Evolutionary conservation across 2,888 invertebrate genomes (phyloP).

Genomic region (Eledona agricola): DNA sequence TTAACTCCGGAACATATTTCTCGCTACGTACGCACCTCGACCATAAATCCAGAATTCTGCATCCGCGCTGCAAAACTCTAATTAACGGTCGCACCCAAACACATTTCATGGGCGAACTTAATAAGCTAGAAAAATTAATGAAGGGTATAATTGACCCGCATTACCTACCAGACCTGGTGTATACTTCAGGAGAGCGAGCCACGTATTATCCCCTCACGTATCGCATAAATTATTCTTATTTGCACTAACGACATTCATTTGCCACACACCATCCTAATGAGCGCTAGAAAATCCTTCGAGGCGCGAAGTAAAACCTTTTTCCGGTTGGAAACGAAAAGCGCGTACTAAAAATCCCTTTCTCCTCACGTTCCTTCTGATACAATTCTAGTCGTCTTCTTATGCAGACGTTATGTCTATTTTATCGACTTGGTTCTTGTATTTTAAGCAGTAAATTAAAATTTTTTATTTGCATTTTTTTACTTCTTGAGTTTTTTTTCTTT

Average conservation of each 20-base stretch:
- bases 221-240: slow-evolving; percentile 24
- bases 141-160: slow-evolving; percentile 33
- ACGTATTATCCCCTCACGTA: slow-evolving; percentile 10
- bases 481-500: too few species aligned
- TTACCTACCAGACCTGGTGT: slow-evolving; percentile 4
- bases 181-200: slow-evolving; percentile 8
- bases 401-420: too few species aligned
- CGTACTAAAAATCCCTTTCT: too few species aligned
- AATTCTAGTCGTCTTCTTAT: too few species aligned
- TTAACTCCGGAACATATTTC: slow-evolving; percentile 14
- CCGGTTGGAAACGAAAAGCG: too few species aligned
- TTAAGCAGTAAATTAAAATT: too few species aligned
- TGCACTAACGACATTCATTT: slow-evolving; percentile 24
- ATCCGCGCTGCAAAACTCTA: slow-evolving; percentile 12
- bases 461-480: too few species aligned
- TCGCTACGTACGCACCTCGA: slow-evolving; percentile 4
- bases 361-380: too few species aligned
- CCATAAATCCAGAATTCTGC: slow-evolving; percentile 21
- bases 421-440: too few species aligned
- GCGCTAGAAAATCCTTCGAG: slow-evolving; percentile 5
- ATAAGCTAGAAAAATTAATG: slow-evolving; percentile 32
- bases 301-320: too few species aligned
- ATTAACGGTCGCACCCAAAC: slow-evolving; percentile 22
- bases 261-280: slow-evolving; percentile 21
- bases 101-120: slow-evolving; percentile 22